Evolutionary conservation across 1,140 invertebrate species (phyloP), one percentile per base, ranked within the genome.

Genomic region (Cotesia vestalis): DNA sequence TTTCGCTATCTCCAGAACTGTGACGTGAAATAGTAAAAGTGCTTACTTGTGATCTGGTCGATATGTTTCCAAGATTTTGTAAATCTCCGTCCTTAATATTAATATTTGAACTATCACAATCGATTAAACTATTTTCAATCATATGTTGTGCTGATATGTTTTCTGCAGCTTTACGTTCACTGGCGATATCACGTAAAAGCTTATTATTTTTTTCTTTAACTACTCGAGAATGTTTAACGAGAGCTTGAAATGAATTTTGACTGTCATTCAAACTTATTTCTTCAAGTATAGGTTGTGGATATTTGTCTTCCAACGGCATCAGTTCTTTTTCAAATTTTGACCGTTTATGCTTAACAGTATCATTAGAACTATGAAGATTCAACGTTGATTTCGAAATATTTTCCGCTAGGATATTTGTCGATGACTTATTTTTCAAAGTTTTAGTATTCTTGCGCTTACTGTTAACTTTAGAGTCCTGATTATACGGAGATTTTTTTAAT

Each of bases 11-110:
- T 4, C 78, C 83, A 0, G 84, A 84, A 63, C 82, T 85, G 64
- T 84, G 84, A 34, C 80, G 79, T 5, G 84, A 86, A 73, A 86
- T 83, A 0, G 84, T 82, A 6, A 86, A 79, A 27, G 84, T 83
- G 64, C 80, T 84, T 57, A 86, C 78, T 72, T 84, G 84, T 34
- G 85, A 85, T 62, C 78, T 81, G 0, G 79, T 79, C 3, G 84
- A 83, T 5, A 81, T 76, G 66, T 85, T 83, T 9, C 80, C 84
- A 4, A 78, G 57, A 66, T 80, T 81, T 3, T 66, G 75, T 3
- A 72, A 40, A 36, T 73, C 79, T 5, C 72, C 71, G 4, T 60
- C 38, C 9, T 66, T 52, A 9, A 59, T 34, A 20, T 60, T 62
- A 12, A 36, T 36, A 36, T 62, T 40, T 14, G 9, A n/a, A 53